Evolutionary conservation across 2,797 vertebrate genomes (phyloP).

Genomic region (Gymnodraco acuticeps): DNA sequence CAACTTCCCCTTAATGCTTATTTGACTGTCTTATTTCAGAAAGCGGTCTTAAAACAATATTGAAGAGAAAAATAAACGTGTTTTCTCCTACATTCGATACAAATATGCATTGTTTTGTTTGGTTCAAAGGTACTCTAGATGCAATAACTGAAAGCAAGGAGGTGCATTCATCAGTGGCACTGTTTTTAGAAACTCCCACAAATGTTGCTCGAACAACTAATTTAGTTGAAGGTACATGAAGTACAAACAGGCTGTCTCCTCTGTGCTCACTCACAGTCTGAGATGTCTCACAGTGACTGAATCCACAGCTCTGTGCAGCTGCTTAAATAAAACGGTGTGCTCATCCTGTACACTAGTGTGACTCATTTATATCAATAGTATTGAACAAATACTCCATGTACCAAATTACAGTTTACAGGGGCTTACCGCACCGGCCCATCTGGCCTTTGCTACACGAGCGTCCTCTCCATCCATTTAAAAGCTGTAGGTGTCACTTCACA

Average conservation of each 20-base stretch:
- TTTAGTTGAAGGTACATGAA: slow-evolving; percentile 19
- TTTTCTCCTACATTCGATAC: too few relatives aligned
- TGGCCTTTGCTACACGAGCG: slow-evolving; percentile 24
- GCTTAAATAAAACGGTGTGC: slow-evolving; percentile 6
- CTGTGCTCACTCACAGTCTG: neutral
- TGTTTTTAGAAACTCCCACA: slow-evolving; percentile 9
- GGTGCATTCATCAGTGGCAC: neutral
- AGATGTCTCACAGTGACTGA: slow-evolving; percentile 28
- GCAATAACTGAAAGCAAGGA: too few relatives aligned
- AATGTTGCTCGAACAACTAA: slow-evolving; percentile 14
- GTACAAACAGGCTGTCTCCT: neutral
- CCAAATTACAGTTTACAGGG: slow-evolving; percentile 34
- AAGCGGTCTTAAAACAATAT: too few relatives aligned
- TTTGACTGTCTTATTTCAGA: neutral
- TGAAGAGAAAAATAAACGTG: too few relatives aligned
- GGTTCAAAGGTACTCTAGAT: too few relatives aligned
- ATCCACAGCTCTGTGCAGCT: neutral
- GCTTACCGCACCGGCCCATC: neutral
- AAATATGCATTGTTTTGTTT: neutral
- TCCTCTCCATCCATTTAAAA: slow-evolving; percentile 22
- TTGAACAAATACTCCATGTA: slow-evolving; percentile 20
- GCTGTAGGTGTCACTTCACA: slow-evolving; percentile 21
- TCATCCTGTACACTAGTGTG: neutral
- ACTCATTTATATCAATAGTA: slow-evolving; percentile 20
- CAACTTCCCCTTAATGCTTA: neutral